Evolutionary conservation across 2,888 invertebrate species (phyloP).

Genomic region (Shargacucullia verbasci): DNA sequence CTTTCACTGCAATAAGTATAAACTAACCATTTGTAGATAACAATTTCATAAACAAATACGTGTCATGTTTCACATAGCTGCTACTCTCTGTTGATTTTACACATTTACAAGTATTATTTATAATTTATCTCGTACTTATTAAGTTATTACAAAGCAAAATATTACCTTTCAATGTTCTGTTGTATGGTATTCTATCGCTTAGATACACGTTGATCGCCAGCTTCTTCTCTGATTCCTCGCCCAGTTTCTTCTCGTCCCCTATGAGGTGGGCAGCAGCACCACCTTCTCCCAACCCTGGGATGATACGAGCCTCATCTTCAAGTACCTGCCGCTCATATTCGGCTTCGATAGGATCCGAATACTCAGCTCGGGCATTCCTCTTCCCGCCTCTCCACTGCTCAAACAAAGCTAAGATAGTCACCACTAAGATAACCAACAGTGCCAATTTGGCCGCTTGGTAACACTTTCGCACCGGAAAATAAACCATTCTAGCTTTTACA

Average conservation of each 20-base stretch:
- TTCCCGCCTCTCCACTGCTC: slow-evolving; percentile 84
- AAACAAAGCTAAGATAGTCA: slow-evolving; percentile 75
- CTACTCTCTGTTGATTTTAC: not conserved
- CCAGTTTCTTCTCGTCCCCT: slow-evolving; percentile 90
- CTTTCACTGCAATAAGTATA: too few species aligned
- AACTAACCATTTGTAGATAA: too few species aligned
- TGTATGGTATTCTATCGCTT: slow-evolving; percentile 96
- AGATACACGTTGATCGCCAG: slow-evolving; percentile 96
- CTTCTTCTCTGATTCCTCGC: slow-evolving; percentile 93
- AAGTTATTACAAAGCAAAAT: slow-evolving; percentile 10
- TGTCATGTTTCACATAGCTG: not conserved
- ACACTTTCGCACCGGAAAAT: slow-evolving; percentile 81
- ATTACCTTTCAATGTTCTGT: slow-evolving; percentile 92
- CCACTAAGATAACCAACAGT: slow-evolving; percentile 71
- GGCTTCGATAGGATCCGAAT: slow-evolving; percentile 62
- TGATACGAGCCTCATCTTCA: slow-evolving; percentile 90
- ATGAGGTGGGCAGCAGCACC: slow-evolving; percentile 91
- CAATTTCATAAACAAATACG: not conserved
- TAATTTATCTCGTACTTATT: not conserved
- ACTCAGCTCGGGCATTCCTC: slow-evolving; percentile 67
- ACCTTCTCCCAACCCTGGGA: slow-evolving; percentile 92
- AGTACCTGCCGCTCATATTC: slow-evolving; percentile 86
- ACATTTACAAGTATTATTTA: not conserved
- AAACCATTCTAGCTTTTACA: slow-evolving; percentile 67
- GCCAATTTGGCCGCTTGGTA: slow-evolving; percentile 75